Base-by-base conservation (phyloP, 92 coral and sea anemone species). In the Bergia puertoricense region DNA sequence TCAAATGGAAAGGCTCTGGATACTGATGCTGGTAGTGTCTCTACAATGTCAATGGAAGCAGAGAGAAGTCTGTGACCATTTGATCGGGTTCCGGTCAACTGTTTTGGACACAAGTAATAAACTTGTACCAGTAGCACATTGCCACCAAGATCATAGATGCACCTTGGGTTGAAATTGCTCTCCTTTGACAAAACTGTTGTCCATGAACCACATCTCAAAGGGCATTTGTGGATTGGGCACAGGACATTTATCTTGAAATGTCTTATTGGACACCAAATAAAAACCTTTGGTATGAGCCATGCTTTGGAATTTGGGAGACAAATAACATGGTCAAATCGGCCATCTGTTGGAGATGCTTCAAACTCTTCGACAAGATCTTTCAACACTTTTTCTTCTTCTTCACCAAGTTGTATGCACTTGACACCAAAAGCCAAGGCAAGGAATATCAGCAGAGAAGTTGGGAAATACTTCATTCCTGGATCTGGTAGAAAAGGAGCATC, bases 251-350 rank as follows among this genome's bases (percentile, higher is more conserved):
- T 80, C 42, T 77, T 88, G 85, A 82, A 88, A 43, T 93, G 93
- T 66, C 95, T 88, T 14, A 94, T 88, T 2, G 95, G 95, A 69
- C 97, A 94, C 97, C 97, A 94, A 37, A 94, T 92, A 76, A 92
- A 94, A 15, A 94, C 92, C 75, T 94, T 93, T 23, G 96, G 94
- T 8, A 92, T 79, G 37, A 94, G 77, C 77, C 84, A 89, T 59
- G 93, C 89, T 85, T 92, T 86, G 77, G 83, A 80, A 43, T 81
- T 81, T 5, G 97, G 95, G 16, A 92, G 72, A 23, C 69, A 72
- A 39, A 94, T 89, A 18, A 94, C 92, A 81, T 92, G 89, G 82
- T 94, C 97, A 85, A 86, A 94, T 80, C 91, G 89, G 7, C 92
- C 71, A 75, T 94, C 95, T 74, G 91, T 91, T 16, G 97, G 97